Conservation (phyloP, 2,888 invertebrate species). For the Drosophila merina region DNA sequence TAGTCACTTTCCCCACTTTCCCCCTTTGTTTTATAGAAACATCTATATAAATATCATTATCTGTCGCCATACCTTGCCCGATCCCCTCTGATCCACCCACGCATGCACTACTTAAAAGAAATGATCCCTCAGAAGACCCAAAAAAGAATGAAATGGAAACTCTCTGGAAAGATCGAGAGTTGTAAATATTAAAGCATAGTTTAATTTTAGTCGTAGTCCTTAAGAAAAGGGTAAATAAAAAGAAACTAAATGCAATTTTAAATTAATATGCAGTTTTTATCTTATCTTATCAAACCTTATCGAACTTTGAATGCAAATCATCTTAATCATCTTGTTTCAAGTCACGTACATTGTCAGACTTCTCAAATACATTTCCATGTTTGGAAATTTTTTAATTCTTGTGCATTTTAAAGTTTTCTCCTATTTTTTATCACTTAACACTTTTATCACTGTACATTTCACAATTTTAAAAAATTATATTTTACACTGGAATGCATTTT, state of each 20-base stretch:
- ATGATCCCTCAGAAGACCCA: neutral
- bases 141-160: conserved; percentile 15
- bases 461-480: too few species aligned
- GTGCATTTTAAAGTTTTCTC: too few species aligned
- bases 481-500: too few species aligned
- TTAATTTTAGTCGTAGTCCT: conserved; percentile 47
- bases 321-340: too few species aligned
- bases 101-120: conserved; percentile 1
- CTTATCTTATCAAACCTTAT: neutral
- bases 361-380: too few species aligned
- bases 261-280: neutral
- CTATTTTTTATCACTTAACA: too few species aligned
- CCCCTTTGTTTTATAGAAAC: too few species aligned
- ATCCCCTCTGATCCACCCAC: neutral
- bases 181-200: conserved; percentile 58
- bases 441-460: too few species aligned
- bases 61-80: conserved; percentile 3
- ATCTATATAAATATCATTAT: too few species aligned
- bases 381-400: too few species aligned
- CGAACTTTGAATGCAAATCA: too few species aligned
- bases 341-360: too few species aligned
- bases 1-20: neutral
- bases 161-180: conserved; percentile 19
- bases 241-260: conserved; percentile 43
- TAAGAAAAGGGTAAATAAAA: conserved; percentile 56